phyloP scores from a whole-genome alignment of 2,888 invertebrate species.

The Caenorhabditis sinica region DNA sequence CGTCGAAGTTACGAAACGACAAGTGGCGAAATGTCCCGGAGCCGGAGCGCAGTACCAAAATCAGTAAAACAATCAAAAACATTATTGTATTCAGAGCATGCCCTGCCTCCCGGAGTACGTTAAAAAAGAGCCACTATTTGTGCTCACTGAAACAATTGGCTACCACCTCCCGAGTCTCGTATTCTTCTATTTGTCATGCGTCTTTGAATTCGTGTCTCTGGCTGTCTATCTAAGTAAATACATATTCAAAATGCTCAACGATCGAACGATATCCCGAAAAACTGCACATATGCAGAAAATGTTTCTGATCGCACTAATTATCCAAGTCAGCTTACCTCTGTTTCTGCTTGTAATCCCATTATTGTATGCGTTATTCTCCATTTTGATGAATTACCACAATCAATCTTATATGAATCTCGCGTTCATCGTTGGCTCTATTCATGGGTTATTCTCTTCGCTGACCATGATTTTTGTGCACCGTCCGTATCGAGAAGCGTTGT shows the following conservation, averaged over 20 bases:
- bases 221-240: not conserved
- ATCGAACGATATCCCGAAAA: not conserved
- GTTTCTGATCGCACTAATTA: not conserved
- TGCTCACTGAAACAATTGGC: not conserved
- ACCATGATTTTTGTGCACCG: slow-evolving; percentile 6
- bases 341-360: not conserved
- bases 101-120: not conserved
- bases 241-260: not conserved
- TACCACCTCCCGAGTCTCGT: not conserved
- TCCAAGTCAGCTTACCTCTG: not conserved
- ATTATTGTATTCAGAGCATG: too few species aligned
- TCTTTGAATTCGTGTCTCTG: not conserved
- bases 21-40: too few species aligned
- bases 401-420: not conserved
- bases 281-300: not conserved
- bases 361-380: not conserved
- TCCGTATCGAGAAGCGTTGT: slow-evolving; percentile 17
- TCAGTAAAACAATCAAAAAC: too few species aligned
- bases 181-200: too few species aligned
- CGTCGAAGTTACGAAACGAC: too few species aligned
- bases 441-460: slow-evolving; percentile 6
- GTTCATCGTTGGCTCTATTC: not conserved
- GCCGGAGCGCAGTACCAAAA: too few species aligned
- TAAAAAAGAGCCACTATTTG: not conserved
- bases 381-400: not conserved